A percentile compares a stretch with the other conserved stretches of the same genome.
These are phyloP conservation scores for Idris sp. DNA, from an alignment of 1,140 invertebrate genomes.

Conservation along the genomic window DNA sequence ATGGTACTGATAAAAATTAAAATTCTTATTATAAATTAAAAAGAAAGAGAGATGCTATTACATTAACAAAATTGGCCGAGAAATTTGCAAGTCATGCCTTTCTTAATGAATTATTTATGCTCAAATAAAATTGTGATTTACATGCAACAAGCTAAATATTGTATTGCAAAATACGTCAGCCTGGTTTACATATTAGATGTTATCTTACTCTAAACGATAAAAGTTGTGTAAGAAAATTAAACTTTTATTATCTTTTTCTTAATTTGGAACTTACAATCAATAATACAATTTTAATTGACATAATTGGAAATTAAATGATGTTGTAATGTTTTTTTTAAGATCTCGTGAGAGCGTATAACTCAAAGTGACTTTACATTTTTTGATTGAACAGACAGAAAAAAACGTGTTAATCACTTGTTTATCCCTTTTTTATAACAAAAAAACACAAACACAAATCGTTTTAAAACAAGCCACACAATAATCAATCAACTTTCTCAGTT, in stretches of 20 bases:
- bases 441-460: too few species aligned
- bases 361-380: too few species aligned
- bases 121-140: neutral
- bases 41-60: neutral
- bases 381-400: too few species aligned
- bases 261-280: too few species aligned
- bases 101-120: neutral
- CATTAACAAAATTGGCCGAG: neutral
- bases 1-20: too few species aligned
- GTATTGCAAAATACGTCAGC: conserved; percentile 4
- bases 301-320: too few species aligned
- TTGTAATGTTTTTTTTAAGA: too few species aligned
- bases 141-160: conserved; percentile 1
- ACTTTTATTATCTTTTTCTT: too few species aligned
- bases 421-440: too few species aligned
- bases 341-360: too few species aligned
- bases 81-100: neutral
- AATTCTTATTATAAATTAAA: neutral
- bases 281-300: too few species aligned
- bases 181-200: conserved; percentile 5
- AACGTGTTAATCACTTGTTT: too few species aligned
- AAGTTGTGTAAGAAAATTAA: conserved; percentile 1
- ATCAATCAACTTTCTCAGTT: conserved; percentile 29
- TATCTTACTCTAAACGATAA: conserved; percentile 2
- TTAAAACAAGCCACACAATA: neutral